These are phyloP conservation scores for Acrocephalus kingi DNA, from an alignment of 2,113 vertebrate species.

Conservation along the genomic window DNA sequence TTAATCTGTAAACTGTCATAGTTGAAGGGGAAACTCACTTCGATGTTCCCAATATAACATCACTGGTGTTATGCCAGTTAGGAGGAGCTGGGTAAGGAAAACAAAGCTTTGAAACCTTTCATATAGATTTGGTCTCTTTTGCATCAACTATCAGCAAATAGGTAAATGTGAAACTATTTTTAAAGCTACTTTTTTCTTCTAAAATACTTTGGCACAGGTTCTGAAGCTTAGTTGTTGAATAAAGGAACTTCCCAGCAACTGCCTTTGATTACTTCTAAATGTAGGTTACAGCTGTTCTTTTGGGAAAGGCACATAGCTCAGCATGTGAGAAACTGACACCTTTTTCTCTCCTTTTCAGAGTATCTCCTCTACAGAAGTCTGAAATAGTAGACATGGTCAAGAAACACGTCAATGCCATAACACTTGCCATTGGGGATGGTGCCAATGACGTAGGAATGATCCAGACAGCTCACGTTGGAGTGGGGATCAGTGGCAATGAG, in stretches of 20 bases:
- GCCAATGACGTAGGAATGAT: constrained; percentile 99
- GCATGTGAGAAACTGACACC: constrained; percentile 55
- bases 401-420: constrained; percentile 96
- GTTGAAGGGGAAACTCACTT: background rate
- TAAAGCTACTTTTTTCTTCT: constrained; percentile 48
- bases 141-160: background rate
- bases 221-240: constrained; percentile 44
- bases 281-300: constrained; percentile 67
- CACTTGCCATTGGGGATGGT: constrained; percentile 94
- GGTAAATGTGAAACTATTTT: constrained; percentile 16
- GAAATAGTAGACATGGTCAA: constrained; percentile 99
- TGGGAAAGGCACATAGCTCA: background rate
- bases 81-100: background rate
- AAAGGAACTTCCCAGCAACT: constrained; percentile 53
- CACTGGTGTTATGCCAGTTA: background rate
- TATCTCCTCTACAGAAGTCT: constrained; percentile 97
- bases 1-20: background rate
- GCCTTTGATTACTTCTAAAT: constrained; percentile 63
- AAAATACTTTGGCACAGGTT: constrained; percentile 56
- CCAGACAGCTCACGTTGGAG: constrained; percentile 95
- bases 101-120: background rate
- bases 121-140: background rate
- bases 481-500: constrained; percentile 98
- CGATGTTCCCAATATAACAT: background rate
- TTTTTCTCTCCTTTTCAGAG: constrained; percentile 78